Percentiles rank a stretch among this genome's conserved stretches.
phyloP scores from a whole-genome alignment of 2,888 invertebrate genomes.

The Halocaridina rubra region DNA sequence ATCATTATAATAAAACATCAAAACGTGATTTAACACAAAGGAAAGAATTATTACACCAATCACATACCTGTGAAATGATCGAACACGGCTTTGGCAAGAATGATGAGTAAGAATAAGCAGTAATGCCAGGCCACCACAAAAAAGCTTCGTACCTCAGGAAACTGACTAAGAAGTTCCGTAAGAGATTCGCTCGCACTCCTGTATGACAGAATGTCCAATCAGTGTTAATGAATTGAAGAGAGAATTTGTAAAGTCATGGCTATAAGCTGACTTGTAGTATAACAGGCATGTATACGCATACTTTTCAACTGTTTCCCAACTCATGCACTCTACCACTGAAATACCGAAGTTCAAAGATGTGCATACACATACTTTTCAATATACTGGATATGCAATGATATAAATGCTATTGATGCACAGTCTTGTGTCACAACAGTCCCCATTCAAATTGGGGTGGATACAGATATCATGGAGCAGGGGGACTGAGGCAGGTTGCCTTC shows the following conservation, averaged over 20 bases:
- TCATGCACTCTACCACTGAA: too few species aligned
- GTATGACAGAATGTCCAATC: too few species aligned
- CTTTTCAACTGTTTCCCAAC: too few species aligned
- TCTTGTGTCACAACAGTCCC: too few species aligned
- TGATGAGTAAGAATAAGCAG: slow-evolving; percentile 38
- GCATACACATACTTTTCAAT: too few species aligned
- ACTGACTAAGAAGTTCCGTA: slow-evolving; percentile 39
- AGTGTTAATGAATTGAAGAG: too few species aligned
- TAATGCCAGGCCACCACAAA: slow-evolving; percentile 49
- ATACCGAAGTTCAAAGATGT: too few species aligned
- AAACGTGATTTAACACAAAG: neutral
- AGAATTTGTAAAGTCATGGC: too few species aligned
- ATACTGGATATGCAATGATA: neutral
- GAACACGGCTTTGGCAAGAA: slow-evolving; percentile 43
- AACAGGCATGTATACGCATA: too few species aligned
- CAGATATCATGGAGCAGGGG: neutral
- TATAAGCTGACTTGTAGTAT: too few species aligned
- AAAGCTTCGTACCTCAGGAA: slow-evolving; percentile 37
- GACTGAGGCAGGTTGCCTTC: neutral
- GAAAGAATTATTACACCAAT: too few species aligned
- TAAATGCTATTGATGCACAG: neutral
- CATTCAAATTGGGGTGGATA: too few species aligned
- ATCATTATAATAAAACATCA: neutral
- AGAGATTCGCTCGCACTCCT: slow-evolving; percentile 31
- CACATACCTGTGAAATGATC: slow-evolving; percentile 39